Base-by-base conservation (phyloP, 2,113 vertebrate species). In the Lontra canadensis region DNA sequence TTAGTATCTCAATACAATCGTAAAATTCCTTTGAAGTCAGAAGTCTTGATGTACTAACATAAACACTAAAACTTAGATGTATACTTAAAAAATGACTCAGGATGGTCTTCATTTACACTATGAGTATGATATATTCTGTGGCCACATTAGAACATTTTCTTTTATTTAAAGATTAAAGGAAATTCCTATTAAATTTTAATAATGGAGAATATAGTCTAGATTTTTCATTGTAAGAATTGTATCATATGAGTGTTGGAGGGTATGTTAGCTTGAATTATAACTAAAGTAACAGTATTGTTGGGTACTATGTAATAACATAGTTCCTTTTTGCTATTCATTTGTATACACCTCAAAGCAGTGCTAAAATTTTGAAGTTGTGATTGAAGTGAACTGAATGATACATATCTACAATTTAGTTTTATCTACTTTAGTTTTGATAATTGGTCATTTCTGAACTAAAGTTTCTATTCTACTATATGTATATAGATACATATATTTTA, bases 211-310 rank as follows among this genome's bases (percentile, higher is more conserved):
- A 94, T 10, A 63, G 13, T 63, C 47, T 92, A 81, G 85, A 86
- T 89, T 93, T 95, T 78, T 88, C 71, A 83, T 57, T 49, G 2
- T 39, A 95, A 79, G 52, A 91, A 90, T 63, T 87, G 87, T 42
- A 73, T 57, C 83, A 87, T 57, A 79, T 65, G 55, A 93, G 63
- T 31, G 81, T 3, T 90, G 73, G 10, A 76, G 59, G n/a, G 65
- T 84, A 55, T 79, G 29, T 63, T 63, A 17, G 31, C n/a, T 63
- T 88, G 42, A 85, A 88, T 89, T 89, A n/a, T 80, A 93, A 90
- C 31, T 90, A 18, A 90, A 80, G 26, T 73, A 90, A 73, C 31
- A 90, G 6, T 76, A 91, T 21, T 82, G 47, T 9, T 11, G 18
- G 23, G 39, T 59, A 96, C 21, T 67, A 55, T 61, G 26, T 39